Evolutionary conservation across 2,888 invertebrate genomes (phyloP).

Genomic region (Drosophila niveifrons): DNA sequence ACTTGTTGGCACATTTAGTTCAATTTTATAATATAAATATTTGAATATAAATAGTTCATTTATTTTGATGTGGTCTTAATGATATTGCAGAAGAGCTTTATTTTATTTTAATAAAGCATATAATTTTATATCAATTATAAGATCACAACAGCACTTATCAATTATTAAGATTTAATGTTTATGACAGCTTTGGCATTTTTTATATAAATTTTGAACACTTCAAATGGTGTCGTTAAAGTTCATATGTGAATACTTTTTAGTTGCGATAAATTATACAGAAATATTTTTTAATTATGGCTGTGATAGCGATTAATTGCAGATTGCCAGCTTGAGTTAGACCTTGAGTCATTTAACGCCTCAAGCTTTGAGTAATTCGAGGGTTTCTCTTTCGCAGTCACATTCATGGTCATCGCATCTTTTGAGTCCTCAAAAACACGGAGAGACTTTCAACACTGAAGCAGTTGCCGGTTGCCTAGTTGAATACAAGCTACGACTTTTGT

Average conservation of each 20-base stretch:
- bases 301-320: slow-evolving; percentile 1
- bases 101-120: no score
- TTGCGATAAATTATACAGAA: not conserved
- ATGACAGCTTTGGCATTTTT: no score
- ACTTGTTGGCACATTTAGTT: not conserved
- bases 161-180: no score
- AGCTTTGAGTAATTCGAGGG: slow-evolving; percentile 25
- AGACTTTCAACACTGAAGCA: slow-evolving; percentile 13
- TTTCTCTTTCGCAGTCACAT: slow-evolving; percentile 41
- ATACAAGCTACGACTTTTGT: not conserved
- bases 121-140: no score
- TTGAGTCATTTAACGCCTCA: slow-evolving; percentile 41
- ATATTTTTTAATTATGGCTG: slow-evolving; percentile 1
- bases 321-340: slow-evolving; percentile 18
- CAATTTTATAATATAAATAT: not conserved
- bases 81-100: no score
- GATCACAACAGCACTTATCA: no score
- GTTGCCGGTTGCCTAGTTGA: slow-evolving; percentile 1
- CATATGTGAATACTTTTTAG: not conserved
- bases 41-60: not conserved
- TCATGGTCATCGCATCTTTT: slow-evolving; percentile 49
- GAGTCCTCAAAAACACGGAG: not conserved
- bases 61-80: not conserved
- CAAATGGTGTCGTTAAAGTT: not conserved
- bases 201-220: no score